These are phyloP conservation scores for Drosophila anomalata DNA, from an alignment of 2,888 invertebrate species.

Conservation along the genomic window DNA sequence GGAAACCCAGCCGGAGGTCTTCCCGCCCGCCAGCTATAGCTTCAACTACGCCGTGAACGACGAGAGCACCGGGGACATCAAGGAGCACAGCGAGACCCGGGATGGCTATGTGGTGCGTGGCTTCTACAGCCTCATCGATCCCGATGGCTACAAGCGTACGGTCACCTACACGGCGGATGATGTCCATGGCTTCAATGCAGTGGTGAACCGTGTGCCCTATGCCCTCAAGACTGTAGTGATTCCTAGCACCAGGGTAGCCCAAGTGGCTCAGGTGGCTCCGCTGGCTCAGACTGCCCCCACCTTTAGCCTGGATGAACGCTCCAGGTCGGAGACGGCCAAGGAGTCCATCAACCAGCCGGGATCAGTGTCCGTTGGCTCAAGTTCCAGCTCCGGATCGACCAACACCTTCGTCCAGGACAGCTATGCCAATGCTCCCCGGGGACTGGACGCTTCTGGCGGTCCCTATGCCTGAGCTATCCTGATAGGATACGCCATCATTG, in stretches of 20 bases:
- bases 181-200: conserved; percentile 85
- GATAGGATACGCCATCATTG: conserved; percentile 16
- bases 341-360: not conserved
- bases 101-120: conserved; percentile 85
- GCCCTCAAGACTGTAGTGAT: conserved; percentile 48
- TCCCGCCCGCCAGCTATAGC: conserved; percentile 79
- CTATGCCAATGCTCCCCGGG: conserved; percentile 52
- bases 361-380: not conserved
- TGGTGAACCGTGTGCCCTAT: conserved; percentile 84
- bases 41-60: conserved; percentile 84
- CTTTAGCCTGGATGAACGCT: conserved; percentile 45
- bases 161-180: conserved; percentile 85
- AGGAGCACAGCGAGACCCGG: conserved; percentile 84
- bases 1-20: conserved; percentile 46
- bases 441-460: conserved; percentile 45
- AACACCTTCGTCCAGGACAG: conserved; percentile 45
- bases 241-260: conserved; percentile 5
- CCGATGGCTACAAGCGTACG: conserved; percentile 85
- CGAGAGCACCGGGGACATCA: conserved; percentile 84
- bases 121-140: conserved; percentile 84
- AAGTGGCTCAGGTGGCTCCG: conserved; percentile 1
- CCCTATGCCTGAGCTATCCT: conserved; percentile 51
- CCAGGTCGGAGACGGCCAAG: conserved; percentile 19
- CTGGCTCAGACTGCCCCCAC: conserved; percentile 10
- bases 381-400: conserved; percentile 8